Base-by-base conservation (phyloP, 1,140 invertebrate genomes). In the Planococcus citri region DNA sequence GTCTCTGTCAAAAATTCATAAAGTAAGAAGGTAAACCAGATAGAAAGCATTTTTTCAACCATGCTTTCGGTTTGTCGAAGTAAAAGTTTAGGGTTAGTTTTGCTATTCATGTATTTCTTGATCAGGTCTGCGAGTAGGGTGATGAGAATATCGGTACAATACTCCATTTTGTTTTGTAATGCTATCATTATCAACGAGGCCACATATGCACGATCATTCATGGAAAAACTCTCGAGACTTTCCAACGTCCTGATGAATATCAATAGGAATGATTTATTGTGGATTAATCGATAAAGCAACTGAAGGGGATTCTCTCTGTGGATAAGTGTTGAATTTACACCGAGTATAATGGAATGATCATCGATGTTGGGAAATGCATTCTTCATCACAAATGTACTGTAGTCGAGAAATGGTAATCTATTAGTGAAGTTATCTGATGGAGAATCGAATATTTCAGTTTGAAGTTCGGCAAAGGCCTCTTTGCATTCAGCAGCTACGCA, bases 361-460 rank as follows among this genome's bases (percentile, higher is more conserved):
- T 94, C 91, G 70, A 93, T 87, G 78, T 94, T 96, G 1, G 95
- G 95, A 79, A 98, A 98, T 25, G 98, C 80, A 75, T 98, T 97
- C 81, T 98, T 97, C 89, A 98, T 97, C 1, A 94, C 92, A 80
- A 98, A 99, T 14, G 91, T 94, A 64, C 94, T 85, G 79, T 97
- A 99, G 80, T 97, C 94, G 68, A 98, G 83, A 83, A 98, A 98
- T 60, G 97, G 97, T 80, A 98, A n/a, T n/a, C n/a, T 98, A 69
- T 94, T 94, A 72, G 91, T 27, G 87, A 87, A 17, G 92, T 96
- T n/a, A n/a, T n/a, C n/a, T n/a, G n/a, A n/a, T n/a, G n/a, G n/a
- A n/a, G n/a, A n/a, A n/a, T n/a, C n/a, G n/a, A n/a, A n/a, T n/a
- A 99, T 98, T 84, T 98, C 95, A 17, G 97, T 99, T 81, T 99